Evolutionary conservation across 1,140 invertebrate species (phyloP), one percentile per base, ranked within the genome.

Genomic region (Formica selysi): DNA sequence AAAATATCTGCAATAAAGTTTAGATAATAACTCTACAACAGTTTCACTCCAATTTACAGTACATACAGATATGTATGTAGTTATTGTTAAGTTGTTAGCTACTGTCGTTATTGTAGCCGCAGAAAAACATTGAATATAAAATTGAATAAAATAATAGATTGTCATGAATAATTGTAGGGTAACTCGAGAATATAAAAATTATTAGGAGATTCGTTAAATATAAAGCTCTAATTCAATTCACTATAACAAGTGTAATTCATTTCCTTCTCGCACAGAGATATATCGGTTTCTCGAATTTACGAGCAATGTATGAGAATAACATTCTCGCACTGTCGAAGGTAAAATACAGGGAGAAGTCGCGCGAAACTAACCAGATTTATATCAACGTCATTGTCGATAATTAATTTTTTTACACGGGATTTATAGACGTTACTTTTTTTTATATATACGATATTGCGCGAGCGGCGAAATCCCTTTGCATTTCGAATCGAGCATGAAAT

Each of bases 401-500:
- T 83, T n/a, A 83, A 83, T 83, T 44, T 44, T 10, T 44, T 44
- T 44, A 32, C 22, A 61, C n/a, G 26, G 79, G 5, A 73, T 62
- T 61, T 62, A 59, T 36, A 62, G 22, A 62, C n/a, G 32, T 44
- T 83, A 81, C 26, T 81, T 61, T 73, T 29, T 38, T 26, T 57
- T 59, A 65, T 7, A 32, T 44, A 51, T 29, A 64, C 29, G 54
- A 38, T 68, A 68, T 79, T 62, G 10, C 64, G 32, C 32, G 32
- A 41, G 6, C 6, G 8, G n/a, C 44, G 36, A 57, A 57, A 36
- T 7, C 13, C 54, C 38, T 81, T 81, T 48, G 79, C 79, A 73
- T 81, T 81, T 36, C 36, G 68, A 73, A 38, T 11, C 65, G 64
- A 57, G 78, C 65, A 29, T 67, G 36, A 83, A 83, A 83, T 83